Conservation (phyloP, 2,113 vertebrate species). For the Ictalurus punctatus region DNA sequence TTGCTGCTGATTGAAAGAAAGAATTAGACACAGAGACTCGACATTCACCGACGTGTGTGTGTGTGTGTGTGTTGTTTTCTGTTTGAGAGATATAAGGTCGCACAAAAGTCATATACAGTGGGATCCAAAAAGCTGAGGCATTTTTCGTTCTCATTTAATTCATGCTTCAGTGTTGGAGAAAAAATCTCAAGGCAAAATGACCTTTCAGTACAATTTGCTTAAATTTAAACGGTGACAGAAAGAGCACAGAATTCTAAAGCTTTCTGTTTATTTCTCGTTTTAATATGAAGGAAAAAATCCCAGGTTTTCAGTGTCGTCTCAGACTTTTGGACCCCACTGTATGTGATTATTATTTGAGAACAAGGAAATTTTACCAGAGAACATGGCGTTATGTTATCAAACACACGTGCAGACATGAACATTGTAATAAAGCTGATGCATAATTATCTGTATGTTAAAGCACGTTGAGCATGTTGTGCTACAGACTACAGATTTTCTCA, state of each 20-base stretch:
- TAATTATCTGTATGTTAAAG: not conserved
- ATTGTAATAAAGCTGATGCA: too few relatives aligned
- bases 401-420: not conserved
- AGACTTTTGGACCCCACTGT: too few relatives aligned
- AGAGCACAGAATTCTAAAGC: not conserved
- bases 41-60: not conserved
- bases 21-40: not conserved
- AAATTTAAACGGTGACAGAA: not conserved
- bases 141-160: not conserved
- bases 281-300: not conserved
- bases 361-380: not conserved
- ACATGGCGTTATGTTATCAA: not conserved
- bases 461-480: not conserved
- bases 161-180: not conserved
- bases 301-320: not conserved
- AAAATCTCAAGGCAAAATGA: too few relatives aligned
- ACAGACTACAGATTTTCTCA: not conserved
- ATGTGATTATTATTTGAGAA: too few relatives aligned
- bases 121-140: not conserved
- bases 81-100: not conserved
- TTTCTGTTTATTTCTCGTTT: not conserved
- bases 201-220: not conserved
- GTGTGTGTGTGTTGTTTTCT: not conserved
- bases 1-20: not conserved
- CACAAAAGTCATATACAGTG: not conserved